phyloP scores from a whole-genome alignment of 2,113 vertebrate genomes.

The Poecilia latipinna region DNA sequence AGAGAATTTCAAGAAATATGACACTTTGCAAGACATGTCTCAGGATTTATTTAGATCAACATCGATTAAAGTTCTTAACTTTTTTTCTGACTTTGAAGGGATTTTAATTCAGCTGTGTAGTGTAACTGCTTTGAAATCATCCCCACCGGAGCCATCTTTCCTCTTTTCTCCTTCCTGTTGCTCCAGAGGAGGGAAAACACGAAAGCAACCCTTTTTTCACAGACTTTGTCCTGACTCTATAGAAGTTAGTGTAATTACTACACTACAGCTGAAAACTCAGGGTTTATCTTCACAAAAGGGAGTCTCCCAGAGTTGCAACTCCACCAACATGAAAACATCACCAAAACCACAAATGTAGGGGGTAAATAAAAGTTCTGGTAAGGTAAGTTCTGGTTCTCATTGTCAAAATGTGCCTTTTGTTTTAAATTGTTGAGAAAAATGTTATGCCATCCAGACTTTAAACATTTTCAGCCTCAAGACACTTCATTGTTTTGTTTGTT shows the following conservation, averaged over 20 bases:
- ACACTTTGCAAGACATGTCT: not conserved
- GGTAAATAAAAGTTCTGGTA: not conserved
- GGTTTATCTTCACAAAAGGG: not conserved
- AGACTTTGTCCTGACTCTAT: not conserved
- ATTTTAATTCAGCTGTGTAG: not conserved
- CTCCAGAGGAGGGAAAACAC: not conserved
- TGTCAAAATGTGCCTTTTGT: not conserved
- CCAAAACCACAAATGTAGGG: not conserved
- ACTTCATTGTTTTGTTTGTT: not conserved
- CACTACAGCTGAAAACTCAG: not conserved
- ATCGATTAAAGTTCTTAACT: not conserved
- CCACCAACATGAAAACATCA: no score
- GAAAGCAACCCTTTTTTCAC: not conserved
- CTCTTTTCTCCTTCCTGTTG: not conserved
- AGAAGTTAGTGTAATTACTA: not conserved
- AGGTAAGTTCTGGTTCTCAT: not conserved
- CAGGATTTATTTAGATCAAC: not conserved
- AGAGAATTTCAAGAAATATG: not conserved
- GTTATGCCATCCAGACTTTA: not conserved
- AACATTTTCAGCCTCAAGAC: not conserved
- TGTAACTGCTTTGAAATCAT: not conserved
- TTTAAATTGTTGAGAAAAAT: not conserved
- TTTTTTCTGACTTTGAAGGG: not conserved
- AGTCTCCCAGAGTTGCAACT: not conserved
- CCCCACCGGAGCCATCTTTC: not conserved